A percentile compares a stretch with the other conserved stretches of the same genome.
phyloP scores from a whole-genome alignment of 2,888 invertebrate species.

The Euplagia quadripunctaria region DNA sequence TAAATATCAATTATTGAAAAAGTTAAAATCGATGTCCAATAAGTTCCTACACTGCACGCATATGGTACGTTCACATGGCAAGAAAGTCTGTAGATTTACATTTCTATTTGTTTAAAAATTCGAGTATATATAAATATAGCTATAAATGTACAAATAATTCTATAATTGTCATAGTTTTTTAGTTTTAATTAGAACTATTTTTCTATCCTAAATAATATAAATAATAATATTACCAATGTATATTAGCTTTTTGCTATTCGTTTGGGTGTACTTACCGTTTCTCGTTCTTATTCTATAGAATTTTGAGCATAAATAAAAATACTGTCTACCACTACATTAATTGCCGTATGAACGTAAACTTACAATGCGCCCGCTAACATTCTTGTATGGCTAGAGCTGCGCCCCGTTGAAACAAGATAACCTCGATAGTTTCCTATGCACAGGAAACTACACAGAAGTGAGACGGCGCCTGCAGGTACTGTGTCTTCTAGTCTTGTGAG shows the following conservation, averaged over 20 bases:
- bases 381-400: slow-evolving; percentile 67
- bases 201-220: background rate
- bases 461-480: slow-evolving; percentile 91
- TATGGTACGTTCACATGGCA: slow-evolving; percentile 15
- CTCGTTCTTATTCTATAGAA: background rate
- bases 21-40: background rate
- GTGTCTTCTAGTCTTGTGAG: slow-evolving; percentile 93
- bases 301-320: background rate
- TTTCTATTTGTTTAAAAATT: background rate
- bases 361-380: slow-evolving; percentile 66
- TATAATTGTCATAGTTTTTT: background rate
- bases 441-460: slow-evolving; percentile 90
- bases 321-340: background rate
- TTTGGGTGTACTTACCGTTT: background rate
- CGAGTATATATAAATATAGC: too few species aligned
- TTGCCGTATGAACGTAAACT: slow-evolving; percentile 24
- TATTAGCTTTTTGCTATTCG: background rate
- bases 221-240: background rate
- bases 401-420: slow-evolving; percentile 71
- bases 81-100: background rate
- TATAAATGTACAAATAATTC: background rate
- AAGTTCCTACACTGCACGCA: background rate
- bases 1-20: too few species aligned
- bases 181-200: background rate
- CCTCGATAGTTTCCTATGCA: slow-evolving; percentile 83